Base-by-base conservation (phyloP, 2,888 invertebrate species). In the Meteorus cinctellus region DNA sequence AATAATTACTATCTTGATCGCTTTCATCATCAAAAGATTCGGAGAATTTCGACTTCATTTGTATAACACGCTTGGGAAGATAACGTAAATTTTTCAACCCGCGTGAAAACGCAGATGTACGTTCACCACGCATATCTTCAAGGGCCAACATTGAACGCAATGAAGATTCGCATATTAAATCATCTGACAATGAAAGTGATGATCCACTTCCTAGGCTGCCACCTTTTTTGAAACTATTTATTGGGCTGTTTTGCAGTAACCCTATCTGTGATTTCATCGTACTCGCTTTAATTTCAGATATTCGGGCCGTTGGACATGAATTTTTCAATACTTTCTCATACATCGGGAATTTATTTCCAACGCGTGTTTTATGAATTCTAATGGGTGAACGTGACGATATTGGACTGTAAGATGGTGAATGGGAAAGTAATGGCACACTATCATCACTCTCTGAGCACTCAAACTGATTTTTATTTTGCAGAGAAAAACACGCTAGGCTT, bases 71-170 rank as follows among this genome's bases (percentile, higher is more conserved):
- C 84, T 92, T 93, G 0, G 92, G 90, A n/a, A 92, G 90, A 86
- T 86, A 91, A 84, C 93, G 94, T 0, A 95, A 90, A 78, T 93
- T 93, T 80, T 92, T 93, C 65, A 95, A 91, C 68, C 92, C 92
- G 27, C 93, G 85, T 74, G 92, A 83, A 84, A 93, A 88, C 62
- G 91, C 86, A 81, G 91, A 88, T 4, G 90, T 87, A 16, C 90
- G 89, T 75, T 91, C 90, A 81, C 93, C 89, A 81, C 93, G 89
- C 87, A 92, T 90, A 85, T 93, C 92, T 90, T 95, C 93, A 79
- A 93, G 92, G 63, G 91, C 90, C 66, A 93, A 86, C 67, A 91
- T 84, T 59, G 82, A 81, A 76, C 79, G 82, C 31, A 87, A 66
- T 8, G 86, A 86, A 81, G 92, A 87, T 51, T 89, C 87, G 77